These are phyloP conservation scores for Hemicrepidius hirtus DNA, from an alignment of 2,888 invertebrate species.

Conservation along the genomic window DNA sequence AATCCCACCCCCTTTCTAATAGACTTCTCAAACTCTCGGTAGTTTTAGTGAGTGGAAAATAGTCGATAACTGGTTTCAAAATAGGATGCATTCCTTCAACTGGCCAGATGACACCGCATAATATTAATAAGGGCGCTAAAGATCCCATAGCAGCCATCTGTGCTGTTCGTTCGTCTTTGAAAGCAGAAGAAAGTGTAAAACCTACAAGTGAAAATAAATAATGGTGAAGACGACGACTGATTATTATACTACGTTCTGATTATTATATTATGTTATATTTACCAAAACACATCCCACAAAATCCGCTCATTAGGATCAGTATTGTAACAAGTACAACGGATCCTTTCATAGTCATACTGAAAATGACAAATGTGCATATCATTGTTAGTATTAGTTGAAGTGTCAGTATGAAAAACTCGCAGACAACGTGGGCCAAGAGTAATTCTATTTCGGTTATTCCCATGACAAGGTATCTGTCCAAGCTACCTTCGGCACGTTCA, in stretches of 20 bases:
- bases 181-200: conserved; percentile 86
- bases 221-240: no score
- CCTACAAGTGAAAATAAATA: conserved; percentile 72
- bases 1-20: conserved; percentile 90
- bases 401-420: conserved; percentile 90
- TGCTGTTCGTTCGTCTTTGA: conserved; percentile 88
- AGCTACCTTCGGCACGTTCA: conserved; percentile 91
- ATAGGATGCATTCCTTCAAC: conserved; percentile 91
- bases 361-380: conserved; percentile 84
- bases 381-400: conserved; percentile 88
- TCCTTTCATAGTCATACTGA: conserved; percentile 86
- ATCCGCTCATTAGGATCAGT: conserved; percentile 86
- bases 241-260: no score
- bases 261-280: no score
- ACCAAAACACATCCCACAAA: conserved; percentile 97
- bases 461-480: conserved; percentile 91
- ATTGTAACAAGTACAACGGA: conserved; percentile 83
- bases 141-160: conserved; percentile 90
- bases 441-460: conserved; percentile 89
- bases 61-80: conserved; percentile 83
- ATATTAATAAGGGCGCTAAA: conserved; percentile 88
- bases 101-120: conserved; percentile 96
- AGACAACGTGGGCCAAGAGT: conserved; percentile 88
- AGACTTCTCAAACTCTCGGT: conserved; percentile 92
- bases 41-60: conserved; percentile 90